Evolutionary conservation across 2,113 vertebrate species (phyloP).

Genomic region (Condylura cristata): DNA sequence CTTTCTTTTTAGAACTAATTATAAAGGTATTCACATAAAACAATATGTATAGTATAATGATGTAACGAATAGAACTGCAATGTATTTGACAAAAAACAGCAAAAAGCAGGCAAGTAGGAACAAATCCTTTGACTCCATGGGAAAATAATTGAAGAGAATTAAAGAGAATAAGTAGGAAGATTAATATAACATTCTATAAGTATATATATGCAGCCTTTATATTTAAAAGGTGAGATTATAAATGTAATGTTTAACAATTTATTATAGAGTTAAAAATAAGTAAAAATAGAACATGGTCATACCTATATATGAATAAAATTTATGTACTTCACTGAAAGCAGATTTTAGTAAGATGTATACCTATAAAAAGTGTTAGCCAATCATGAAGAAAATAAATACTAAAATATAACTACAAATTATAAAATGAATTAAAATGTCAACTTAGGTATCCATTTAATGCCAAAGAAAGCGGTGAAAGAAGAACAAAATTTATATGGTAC

Average conservation of each 20-base stretch:
- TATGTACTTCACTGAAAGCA: not conserved
- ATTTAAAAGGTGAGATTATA: not conserved
- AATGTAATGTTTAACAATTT: not conserved
- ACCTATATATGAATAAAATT: not conserved
- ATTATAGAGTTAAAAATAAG: not conserved
- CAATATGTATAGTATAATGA: conserved; percentile 13
- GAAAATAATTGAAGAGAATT: not conserved
- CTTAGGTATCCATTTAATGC: not conserved
- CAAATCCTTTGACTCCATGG: not conserved
- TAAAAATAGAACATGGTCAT: not conserved
- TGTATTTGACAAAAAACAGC: conserved; percentile 40
- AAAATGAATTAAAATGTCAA: not conserved
- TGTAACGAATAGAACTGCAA: conserved; percentile 14
- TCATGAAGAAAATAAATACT: not conserved
- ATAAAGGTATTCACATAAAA: conserved; percentile 25
- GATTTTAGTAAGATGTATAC: not conserved
- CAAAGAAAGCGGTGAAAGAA: not conserved
- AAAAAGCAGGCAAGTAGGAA: not conserved
- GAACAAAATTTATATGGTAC: not conserved
- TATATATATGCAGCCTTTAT: not conserved
- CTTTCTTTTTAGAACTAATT: not conserved
- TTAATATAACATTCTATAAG: not conserved
- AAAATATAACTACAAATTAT: not conserved
- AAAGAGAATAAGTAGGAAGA: not conserved
- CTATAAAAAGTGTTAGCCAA: not conserved